These are phyloP conservation scores for Dendrocincla tyrannina DNA, from an alignment of 2,797 vertebrate genomes.

Conservation along the genomic window DNA sequence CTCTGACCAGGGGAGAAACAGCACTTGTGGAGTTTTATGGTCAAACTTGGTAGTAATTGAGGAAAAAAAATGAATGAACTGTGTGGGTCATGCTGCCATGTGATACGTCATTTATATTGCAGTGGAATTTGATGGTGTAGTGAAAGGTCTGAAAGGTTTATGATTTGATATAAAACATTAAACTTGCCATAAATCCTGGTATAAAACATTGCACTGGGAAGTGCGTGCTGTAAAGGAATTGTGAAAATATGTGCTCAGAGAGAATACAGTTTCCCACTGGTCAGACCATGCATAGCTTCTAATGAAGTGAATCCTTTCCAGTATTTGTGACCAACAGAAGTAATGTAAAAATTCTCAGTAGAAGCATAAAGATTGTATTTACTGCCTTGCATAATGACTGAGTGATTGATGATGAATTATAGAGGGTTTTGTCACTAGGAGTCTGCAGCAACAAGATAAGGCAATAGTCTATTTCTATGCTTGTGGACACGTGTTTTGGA, in stretches of 20 bases:
- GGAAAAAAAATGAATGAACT: background rate
- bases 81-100: background rate
- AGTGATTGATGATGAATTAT: background rate
- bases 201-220: background rate
- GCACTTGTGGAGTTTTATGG: background rate
- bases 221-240: rapidly evolving
- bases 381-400: background rate
- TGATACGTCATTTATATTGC: background rate
- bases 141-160: background rate
- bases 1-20: background rate
- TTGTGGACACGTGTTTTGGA: background rate
- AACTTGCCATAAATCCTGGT: background rate
- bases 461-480: background rate
- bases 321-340: background rate
- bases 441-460: constrained; percentile 19
- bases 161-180: background rate
- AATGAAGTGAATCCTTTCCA: background rate
- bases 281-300: background rate
- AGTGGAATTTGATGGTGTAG: background rate
- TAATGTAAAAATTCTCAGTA: background rate
- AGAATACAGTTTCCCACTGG: background rate
- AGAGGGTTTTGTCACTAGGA: background rate
- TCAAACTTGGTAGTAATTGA: background rate
- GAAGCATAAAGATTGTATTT: background rate
- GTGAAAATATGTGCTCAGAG: background rate